phyloP scores from a whole-genome alignment of 2,888 invertebrate species.

The Drosophila macrospina region DNA sequence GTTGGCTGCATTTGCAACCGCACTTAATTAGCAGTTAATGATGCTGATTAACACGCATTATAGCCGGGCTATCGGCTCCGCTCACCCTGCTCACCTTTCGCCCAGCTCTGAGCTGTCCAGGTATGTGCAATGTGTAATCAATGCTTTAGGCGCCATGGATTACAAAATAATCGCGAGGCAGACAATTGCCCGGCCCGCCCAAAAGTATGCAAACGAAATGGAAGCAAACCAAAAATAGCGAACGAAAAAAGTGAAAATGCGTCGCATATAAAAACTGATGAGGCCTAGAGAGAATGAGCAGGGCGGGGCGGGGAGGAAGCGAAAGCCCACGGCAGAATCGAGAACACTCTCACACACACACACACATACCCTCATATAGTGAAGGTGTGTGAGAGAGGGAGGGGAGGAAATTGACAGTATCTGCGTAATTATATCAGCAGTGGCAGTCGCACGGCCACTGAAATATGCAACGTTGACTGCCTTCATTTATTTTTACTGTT shows the following conservation, averaged over 20 bases:
- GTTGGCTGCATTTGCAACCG: slow-evolving; percentile 81
- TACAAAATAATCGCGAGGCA: slow-evolving; percentile 74
- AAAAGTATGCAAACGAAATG: slow-evolving; percentile 75
- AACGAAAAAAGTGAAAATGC: slow-evolving; percentile 53
- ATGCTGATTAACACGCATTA: slow-evolving; percentile 82
- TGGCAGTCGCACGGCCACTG: slow-evolving; percentile 62
- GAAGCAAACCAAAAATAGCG: slow-evolving; percentile 12
- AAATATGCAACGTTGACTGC: slow-evolving; percentile 81
- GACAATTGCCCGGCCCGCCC: slow-evolving; percentile 49
- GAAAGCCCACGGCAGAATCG: slow-evolving; percentile 39
- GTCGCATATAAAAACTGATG: slow-evolving; percentile 67
- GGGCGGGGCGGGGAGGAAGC: slow-evolving; percentile 21
- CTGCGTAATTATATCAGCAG: slow-evolving; percentile 82
- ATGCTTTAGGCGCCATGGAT: slow-evolving; percentile 76
- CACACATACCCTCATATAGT: too few relatives aligned
- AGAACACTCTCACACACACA: slow-evolving; percentile 12
- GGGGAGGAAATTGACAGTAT: slow-evolving; percentile 79
- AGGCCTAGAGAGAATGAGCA: slow-evolving; percentile 30
- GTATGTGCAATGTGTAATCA: slow-evolving; percentile 68
- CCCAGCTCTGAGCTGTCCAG: slow-evolving; percentile 33
- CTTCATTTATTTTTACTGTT: slow-evolving; percentile 83
- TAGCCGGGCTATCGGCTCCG: slow-evolving; percentile 39
- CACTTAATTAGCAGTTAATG: slow-evolving; percentile 83
- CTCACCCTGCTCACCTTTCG: neutral
- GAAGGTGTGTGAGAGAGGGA: slow-evolving; percentile 14